A percentile compares a stretch with the other conserved stretches of the same genome.
Evolutionary conservation across 2,888 invertebrate genomes (phyloP).

Genomic region (Rotaria macrura): DNA sequence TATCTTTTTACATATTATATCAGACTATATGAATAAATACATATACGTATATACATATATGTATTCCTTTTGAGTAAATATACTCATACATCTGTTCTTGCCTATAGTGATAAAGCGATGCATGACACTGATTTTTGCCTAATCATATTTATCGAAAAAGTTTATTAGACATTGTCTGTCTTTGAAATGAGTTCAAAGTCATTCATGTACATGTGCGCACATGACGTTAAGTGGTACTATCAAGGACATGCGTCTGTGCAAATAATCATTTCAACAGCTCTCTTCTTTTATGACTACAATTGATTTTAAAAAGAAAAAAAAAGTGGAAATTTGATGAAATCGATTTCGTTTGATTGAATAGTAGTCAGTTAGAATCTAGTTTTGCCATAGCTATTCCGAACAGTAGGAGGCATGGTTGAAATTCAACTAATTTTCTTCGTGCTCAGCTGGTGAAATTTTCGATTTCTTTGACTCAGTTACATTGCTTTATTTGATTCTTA

Average conservation of each 20-base stretch:
- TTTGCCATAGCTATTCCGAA: too few relatives aligned
- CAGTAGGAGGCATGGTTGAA: too few relatives aligned
- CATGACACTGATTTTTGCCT: background rate
- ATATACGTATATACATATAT: background rate
- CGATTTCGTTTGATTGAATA: background rate
- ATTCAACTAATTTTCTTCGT: too few relatives aligned
- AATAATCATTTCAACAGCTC: background rate
- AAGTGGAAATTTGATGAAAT: background rate
- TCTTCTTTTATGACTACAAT: background rate
- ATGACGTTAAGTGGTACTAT: background rate
- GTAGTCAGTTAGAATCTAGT: background rate
- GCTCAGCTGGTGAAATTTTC: too few relatives aligned
- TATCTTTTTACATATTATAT: slow-evolving; percentile 5
- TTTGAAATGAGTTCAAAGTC: background rate
- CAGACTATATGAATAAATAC: background rate
- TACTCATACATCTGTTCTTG: background rate
- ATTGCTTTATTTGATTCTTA: too few relatives aligned
- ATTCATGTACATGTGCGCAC: background rate
- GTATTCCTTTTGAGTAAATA: too few relatives aligned
- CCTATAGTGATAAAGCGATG: background rate
- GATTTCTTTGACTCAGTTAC: too few relatives aligned
- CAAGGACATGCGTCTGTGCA: background rate
- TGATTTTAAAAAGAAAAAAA: background rate
- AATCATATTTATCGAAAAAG: background rate
- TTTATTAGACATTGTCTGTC: background rate